Evolutionary conservation across 2,888 invertebrate species (phyloP), one percentile per base, ranked within the genome.

Genomic region (Acleris literana): DNA sequence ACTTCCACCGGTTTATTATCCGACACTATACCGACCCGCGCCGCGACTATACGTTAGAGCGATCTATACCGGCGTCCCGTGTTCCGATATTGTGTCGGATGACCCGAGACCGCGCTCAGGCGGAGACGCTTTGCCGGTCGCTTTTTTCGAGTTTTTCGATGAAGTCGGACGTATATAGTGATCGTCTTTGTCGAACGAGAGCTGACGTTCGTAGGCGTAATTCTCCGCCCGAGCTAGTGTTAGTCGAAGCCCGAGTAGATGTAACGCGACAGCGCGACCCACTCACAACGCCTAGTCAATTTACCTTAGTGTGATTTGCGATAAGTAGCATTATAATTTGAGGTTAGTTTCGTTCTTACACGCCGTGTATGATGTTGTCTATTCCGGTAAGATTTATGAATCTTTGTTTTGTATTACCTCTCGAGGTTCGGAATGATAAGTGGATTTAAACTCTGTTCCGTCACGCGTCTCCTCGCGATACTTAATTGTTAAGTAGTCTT

Each of bases 241-340:
- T 55, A 65, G 55, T 65, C 51, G 55, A 61, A 65, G 65, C 65
- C 65, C 22, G 49, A 65, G 65, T 65, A 43, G 55, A 43, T 43
- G 55, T 70, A 74, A 75, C 80, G 76, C 74, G 78, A 76, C 80
- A 74, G 80, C 78, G 86, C 83, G 85, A 82, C 80, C 77, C 85
- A 85, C 87, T 85, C 91, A 87, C 88, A 87, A 88, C 86, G 87
- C 90, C 92, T 92, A 92, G 92, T 92, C 92, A 92, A 92, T 92
- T 92, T 92, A 91, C 90, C 88, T 90, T 92, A 92, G 92, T 92
- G 92, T 92, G 92, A 92, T 92, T 91, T 86, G 89, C 88, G 85
- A 82, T 91, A 91, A 92, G 89, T 91, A 91, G 88, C 84, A 84
- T 82, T 85, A 84, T 83, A 74, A 78, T 82, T 79, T 74, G 83